Percentiles rank a stretch among this genome's conserved stretches.
Conservation (phyloP, 2,888 invertebrate species). For the Papilio demoleus region DNA sequence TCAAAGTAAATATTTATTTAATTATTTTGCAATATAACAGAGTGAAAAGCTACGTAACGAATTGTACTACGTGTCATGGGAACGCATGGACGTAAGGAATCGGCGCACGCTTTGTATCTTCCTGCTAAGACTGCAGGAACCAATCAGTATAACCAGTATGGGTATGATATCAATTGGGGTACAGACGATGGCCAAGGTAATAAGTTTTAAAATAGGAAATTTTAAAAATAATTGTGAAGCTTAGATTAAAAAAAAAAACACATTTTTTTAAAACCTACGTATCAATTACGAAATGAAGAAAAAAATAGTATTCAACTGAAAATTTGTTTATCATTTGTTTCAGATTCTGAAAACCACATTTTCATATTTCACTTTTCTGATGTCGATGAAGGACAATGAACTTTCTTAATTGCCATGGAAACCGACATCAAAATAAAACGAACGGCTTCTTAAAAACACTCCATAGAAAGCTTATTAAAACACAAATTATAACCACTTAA, state of each 20-base stretch:
- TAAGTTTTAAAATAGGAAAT: background rate
- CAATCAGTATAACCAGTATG: conserved; percentile 44
- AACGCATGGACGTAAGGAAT: conserved; percentile 44
- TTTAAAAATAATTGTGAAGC: too few species aligned
- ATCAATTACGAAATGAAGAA: too few species aligned
- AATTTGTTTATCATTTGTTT: too few species aligned
- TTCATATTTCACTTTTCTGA: conserved; percentile 35
- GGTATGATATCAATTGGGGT: conserved; percentile 44
- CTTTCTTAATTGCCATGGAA: background rate
- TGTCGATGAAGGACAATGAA: conserved; percentile 27
- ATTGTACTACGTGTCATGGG: conserved; percentile 46
- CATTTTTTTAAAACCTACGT: too few species aligned
- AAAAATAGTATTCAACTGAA: too few species aligned
- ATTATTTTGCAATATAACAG: conserved; percentile 38
- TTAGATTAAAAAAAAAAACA: too few species aligned
- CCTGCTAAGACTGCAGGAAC: conserved; percentile 43
- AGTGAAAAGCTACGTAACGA: conserved; percentile 44
- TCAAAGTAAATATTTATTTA: background rate
- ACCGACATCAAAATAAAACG: background rate
- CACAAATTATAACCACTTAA: too few species aligned
- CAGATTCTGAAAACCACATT: conserved; percentile 35
- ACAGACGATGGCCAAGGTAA: conserved; percentile 45
- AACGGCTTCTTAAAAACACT: too few species aligned
- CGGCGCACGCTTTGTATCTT: conserved; percentile 41
- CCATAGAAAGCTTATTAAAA: too few species aligned